Conservation (phyloP, 2,888 invertebrate genomes). For the Platerodrilus igneus region DNA sequence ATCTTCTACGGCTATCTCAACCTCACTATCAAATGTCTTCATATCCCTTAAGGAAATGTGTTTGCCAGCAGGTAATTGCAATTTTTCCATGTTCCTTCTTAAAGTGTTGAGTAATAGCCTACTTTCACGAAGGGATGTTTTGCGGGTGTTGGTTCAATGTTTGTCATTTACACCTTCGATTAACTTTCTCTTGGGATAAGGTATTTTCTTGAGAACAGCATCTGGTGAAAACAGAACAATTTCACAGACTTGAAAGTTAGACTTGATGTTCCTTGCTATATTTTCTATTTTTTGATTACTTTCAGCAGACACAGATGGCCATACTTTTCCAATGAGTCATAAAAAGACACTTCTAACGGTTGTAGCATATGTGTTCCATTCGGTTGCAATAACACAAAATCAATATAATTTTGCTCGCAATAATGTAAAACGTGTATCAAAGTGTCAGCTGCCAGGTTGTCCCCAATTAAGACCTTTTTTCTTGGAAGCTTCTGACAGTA, state of each 20-base stretch:
- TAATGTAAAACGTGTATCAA: conserved; percentile 2
- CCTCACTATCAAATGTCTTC: no score
- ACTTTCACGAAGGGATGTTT: no score
- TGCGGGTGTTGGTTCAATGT: no score
- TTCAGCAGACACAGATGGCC: not conserved
- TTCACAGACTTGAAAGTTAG: not conserved
- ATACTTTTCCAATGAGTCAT: not conserved
- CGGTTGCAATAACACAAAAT: conserved; percentile 3
- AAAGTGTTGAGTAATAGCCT: no score
- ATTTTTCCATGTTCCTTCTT: no score
- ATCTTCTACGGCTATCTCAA: no score
- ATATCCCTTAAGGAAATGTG: no score
- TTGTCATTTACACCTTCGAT: no score
- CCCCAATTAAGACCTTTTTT: no score
- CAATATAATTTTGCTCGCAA: conserved; percentile 1
- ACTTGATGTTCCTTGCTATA: not conserved
- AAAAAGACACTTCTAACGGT: conserved; percentile 5
- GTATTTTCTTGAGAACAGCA: conserved; percentile 3
- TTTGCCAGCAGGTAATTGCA: no score
- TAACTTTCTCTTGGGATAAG: conserved; percentile 1
- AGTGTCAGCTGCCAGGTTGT: no score
- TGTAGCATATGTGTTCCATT: conserved; percentile 2
- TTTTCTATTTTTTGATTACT: not conserved
- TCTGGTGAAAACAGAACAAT: not conserved
- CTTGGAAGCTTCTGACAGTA: no score